phyloP scores from a whole-genome alignment of 2,113 vertebrate genomes.

The Heliornis fulica region DNA sequence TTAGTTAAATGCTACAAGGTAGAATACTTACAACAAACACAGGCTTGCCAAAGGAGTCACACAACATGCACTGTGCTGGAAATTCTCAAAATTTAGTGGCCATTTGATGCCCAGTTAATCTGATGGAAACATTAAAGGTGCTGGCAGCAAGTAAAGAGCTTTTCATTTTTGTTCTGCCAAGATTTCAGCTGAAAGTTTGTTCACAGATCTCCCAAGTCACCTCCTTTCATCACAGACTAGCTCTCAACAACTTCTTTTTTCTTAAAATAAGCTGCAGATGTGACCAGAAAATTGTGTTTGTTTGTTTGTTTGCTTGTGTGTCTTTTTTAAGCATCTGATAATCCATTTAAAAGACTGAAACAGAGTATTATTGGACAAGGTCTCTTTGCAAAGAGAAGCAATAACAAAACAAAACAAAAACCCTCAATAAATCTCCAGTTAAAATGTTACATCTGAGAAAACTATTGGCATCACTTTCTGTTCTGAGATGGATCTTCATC shows the following conservation, averaged over 20 bases:
- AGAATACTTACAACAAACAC: background rate
- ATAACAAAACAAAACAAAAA: background rate
- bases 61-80: background rate
- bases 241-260: background rate
- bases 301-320: background rate
- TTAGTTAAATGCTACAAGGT: background rate
- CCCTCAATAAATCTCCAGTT: background rate
- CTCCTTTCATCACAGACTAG: background rate
- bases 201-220: background rate
- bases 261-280: background rate
- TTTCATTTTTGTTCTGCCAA: background rate
- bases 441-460: background rate
- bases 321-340: background rate
- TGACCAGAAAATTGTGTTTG: background rate
- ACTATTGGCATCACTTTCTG: background rate
- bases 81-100: background rate
- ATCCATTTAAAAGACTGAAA: background rate
- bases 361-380: background rate
- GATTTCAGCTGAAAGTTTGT: background rate
- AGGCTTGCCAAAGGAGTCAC: background rate
- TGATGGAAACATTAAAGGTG: background rate
- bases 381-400: background rate
- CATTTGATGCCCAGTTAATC: background rate
- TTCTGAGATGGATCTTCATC: background rate
- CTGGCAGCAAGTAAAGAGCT: background rate